Base-by-base conservation (phyloP, 2,113 vertebrate genomes). In the Rhinogobius similis region DNA sequence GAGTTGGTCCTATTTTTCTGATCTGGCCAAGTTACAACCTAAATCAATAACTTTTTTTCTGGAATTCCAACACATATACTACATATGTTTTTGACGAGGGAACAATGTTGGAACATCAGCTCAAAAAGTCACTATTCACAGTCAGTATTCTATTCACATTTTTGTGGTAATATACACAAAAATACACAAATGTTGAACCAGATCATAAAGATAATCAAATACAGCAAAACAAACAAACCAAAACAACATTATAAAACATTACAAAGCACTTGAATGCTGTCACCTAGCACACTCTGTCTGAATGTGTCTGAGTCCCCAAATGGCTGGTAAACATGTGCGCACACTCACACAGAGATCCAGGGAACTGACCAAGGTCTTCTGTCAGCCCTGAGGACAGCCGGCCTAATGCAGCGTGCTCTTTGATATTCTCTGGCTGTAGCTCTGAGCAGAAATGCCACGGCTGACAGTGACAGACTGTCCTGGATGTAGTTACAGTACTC, bases 351-450 rank as follows among this genome's bases (percentile, higher is more conserved):
- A 50, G 46, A 50, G 44, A n/a, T 48, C 18, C 27, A 64, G 56
- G 26, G 43, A 61, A 58, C 65, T 61, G 62, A 79, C 79, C 77
- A 86, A 79, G 82, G 83, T 75, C 79, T 77, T 50, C 68, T 81
- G 59, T 69, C 65, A 81, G 81, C 43, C 72, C 65, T 58, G 70
- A 77, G 78, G 75, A 77, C 73, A 73, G 56, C 2, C 9, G 66
- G n/a, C 73, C 65, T 77, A 75, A 72, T 77, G 73, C 69, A 63
- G 70, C 61, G 23, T 52, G 48, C 32, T 56, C n/a, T 46, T 23
- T 74, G 58, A 76, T 23, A 85, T 68, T 69, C 56, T 76, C 79
- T 75, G 70, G 27, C 12, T n/a, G 36, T 53, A 55, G 73, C 72
- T 73, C 71, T 32, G 2, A 38, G 27, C n/a, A 78, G 38, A 73